Percentiles rank a stretch among this genome's conserved stretches.
Evolutionary conservation across 2,113 vertebrate genomes (phyloP).

Genomic region (Rhea americana): DNA sequence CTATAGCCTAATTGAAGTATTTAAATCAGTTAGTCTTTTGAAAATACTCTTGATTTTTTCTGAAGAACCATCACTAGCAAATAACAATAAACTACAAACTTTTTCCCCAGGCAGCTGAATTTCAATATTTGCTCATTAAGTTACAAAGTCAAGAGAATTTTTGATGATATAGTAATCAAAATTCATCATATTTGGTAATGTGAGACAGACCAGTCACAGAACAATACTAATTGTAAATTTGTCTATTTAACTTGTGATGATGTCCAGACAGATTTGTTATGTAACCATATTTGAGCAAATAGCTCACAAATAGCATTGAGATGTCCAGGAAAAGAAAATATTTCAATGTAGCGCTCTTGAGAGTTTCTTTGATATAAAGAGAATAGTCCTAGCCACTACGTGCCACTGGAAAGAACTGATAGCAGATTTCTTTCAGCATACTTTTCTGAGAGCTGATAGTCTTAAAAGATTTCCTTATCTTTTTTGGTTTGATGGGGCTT

Average conservation of each 20-base stretch:
- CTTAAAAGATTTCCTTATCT: not conserved
- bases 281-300: not conserved
- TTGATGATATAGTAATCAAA: not conserved
- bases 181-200: not conserved
- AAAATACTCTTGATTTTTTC: not conserved
- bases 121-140: conserved; percentile 27
- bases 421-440: not conserved
- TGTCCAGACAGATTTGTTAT: not conserved
- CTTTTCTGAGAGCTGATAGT: not conserved
- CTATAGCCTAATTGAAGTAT: not conserved
- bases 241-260: not conserved
- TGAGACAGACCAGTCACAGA: not conserved
- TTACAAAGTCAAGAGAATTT: not conserved
- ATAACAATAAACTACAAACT: not conserved
- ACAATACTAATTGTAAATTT: not conserved
- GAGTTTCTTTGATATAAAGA: not conserved
- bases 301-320: not conserved
- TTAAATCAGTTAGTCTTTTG: not conserved
- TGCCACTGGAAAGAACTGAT: not conserved
- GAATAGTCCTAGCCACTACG: not conserved
- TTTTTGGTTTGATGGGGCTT: not conserved
- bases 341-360: not conserved
- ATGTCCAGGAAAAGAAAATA: not conserved
- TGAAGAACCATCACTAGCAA: not conserved
- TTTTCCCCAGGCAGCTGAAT: not conserved